Conservation (phyloP, 2,797 vertebrate species). For the Loris lydekkerianus region DNA sequence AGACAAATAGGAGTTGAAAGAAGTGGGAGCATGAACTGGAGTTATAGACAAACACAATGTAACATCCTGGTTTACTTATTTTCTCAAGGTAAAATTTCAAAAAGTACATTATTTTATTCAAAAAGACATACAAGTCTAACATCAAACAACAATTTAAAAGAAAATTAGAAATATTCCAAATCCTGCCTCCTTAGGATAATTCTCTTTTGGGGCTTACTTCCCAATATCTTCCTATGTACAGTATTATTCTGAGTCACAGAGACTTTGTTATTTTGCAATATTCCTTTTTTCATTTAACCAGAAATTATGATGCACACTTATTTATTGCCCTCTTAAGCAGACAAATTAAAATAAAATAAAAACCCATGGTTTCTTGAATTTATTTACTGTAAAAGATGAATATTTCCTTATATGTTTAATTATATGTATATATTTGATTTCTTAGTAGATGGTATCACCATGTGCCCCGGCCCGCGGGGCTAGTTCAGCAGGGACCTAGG, state of each 20-base stretch:
- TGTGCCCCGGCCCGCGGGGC: no score
- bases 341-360: neutral
- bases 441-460: neutral
- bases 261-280: neutral
- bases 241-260: neutral
- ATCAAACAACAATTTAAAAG: neutral
- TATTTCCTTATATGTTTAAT: neutral
- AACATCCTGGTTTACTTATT: neutral
- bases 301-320: neutral
- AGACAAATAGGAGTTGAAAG: neutral
- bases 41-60: neutral
- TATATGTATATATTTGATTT: neutral
- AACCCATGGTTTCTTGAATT: neutral
- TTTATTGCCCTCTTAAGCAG: neutral
- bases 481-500: no score
- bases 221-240: neutral
- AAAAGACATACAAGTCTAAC: neutral
- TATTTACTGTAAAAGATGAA: neutral
- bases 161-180: neutral
- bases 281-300: neutral
- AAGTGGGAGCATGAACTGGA: neutral
- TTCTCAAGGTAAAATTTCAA: neutral
- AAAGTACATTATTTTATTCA: neutral
- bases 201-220: neutral
- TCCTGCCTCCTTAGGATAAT: neutral